Evolutionary conservation across 2,797 vertebrate genomes (phyloP), one percentile per base, ranked within the genome.

Genomic region (Miichthys miiuy): DNA sequence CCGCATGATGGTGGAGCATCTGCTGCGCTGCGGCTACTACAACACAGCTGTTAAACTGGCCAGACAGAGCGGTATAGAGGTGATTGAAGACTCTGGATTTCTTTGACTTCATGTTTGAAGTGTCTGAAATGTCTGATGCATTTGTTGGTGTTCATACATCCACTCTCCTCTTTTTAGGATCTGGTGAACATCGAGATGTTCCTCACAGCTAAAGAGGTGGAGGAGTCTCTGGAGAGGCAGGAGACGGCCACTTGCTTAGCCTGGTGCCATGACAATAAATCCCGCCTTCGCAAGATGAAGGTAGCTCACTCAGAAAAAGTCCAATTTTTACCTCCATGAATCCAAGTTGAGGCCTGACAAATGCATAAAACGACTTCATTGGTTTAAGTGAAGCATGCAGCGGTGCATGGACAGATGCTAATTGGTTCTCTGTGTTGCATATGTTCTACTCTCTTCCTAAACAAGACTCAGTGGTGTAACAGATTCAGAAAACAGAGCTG

Each of bases 121-220:
- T n/a, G 14, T 27, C 27, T 27, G 27, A 27, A 27, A n/a, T n/a
- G n/a, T 23, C 13, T 54, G 52, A 6, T 16, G 9, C 2, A 5
- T 21, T 47, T 5, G 41, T 66, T 55, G 17, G 18, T 38, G 13
- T 62, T 27, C 17, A 34, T 27, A 16, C 13, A 6, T 23, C 16
- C 4, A 34, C 11, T 73, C 3, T 6, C 1, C 1, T 77, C 68
- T 61, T 80, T 38, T 38, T 38, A 99, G 98, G 98, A 99, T 86
- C 92, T 99, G 87, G 98, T 99, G 91, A 99, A 99, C 93, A 99
- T 99, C 74, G 98, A 99, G 93, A 99, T 99, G 98, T 99, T 99
- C 92, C 96, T 99, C 89, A 99, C 98, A 62, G 98, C 98, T 80
- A 99, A 99, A 84, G 98, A 99, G 94, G 98, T 99, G 71, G 98